Evolutionary conservation across 2,888 invertebrate genomes (phyloP).

Genomic region (Caenorhabditis wallacei): DNA sequence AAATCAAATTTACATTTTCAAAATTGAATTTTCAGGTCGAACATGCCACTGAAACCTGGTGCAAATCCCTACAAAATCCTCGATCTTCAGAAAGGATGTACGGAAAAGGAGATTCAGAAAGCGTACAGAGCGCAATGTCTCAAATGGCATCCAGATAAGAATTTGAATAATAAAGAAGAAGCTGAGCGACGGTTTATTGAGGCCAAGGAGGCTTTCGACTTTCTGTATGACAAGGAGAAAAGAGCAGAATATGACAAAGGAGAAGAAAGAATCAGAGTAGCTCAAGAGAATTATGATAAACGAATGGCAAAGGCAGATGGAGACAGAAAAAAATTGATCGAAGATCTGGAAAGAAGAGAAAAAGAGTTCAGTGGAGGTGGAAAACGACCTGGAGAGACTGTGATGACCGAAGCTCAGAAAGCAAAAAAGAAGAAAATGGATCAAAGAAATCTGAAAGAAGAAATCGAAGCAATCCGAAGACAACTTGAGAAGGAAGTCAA

Average conservation of each 20-base stretch:
- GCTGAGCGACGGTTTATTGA: constrained; percentile 68
- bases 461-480: constrained; percentile 67
- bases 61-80: constrained; percentile 73
- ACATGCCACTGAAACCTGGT: constrained; percentile 62
- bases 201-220: constrained; percentile 73
- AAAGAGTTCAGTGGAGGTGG: constrained; percentile 49
- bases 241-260: constrained; percentile 69
- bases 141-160: constrained; percentile 78
- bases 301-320: constrained; percentile 73
- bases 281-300: constrained; percentile 59
- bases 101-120: constrained; percentile 74
- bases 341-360: constrained; percentile 70
- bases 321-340: constrained; percentile 64
- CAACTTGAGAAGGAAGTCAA: constrained; percentile 66
- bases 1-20: neutral
- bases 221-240: constrained; percentile 72
- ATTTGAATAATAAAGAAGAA: constrained; percentile 72
- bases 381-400: constrained; percentile 35
- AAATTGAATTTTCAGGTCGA: neutral
- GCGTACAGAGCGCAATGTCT: constrained; percentile 74
- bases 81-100: constrained; percentile 66
- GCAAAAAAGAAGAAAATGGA: constrained; percentile 48
- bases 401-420: constrained; percentile 42
- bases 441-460: constrained; percentile 46
- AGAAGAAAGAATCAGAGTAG: constrained; percentile 54